Base-by-base conservation (phyloP, 1,140 invertebrate genomes). In the Maconellicoccus hirsutus region DNA sequence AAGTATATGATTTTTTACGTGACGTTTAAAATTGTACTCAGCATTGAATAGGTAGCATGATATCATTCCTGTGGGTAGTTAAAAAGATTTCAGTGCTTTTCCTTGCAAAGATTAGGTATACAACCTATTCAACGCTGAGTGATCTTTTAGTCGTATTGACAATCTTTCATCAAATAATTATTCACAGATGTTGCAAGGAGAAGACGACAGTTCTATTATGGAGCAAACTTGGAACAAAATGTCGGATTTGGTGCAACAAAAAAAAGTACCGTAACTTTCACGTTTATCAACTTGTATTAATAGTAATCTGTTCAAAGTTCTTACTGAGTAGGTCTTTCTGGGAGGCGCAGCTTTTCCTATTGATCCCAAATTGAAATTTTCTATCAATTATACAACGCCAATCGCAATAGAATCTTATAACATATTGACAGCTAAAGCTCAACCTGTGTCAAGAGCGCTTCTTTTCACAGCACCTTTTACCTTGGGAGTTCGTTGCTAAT, bases 381-480 rank as follows among this genome's bases (percentile, higher is more conserved):
- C 83, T 4, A 84, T 93, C 8, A 93, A 94, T 78, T 95, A 91
- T 77, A 94, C 91, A 0, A 77, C 83, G 14, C 83, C 89, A 0
- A 84, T 95, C 66, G 89, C 87, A 75, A 83, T 87, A 0, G 90
- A 94, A 76, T 82, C 87, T 0, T 93, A 94, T 74, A 84, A 87
- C 0, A 89, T 93, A 75, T 81, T 94, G 70, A 84, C 87, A 7
- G 84, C 88, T 0, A 85, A 86, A 70, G 92, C 91, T 1, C 82
- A 84, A 73, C 88, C 89, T 76, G 79, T 91, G 1, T 91, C 88
- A 72, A 82, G 91, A 75, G 90, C 87, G 0, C 82, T 92, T 39
- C 79, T 96, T 0, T 96, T 96, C 76, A 85, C 92, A 38, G 86
- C 90, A 4, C 93, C 93, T 1, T 96, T 92, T 77, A 89, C 89